Evolutionary conservation across 2,888 invertebrate genomes (phyloP).

Genomic region (Amphipoea lucens): DNA sequence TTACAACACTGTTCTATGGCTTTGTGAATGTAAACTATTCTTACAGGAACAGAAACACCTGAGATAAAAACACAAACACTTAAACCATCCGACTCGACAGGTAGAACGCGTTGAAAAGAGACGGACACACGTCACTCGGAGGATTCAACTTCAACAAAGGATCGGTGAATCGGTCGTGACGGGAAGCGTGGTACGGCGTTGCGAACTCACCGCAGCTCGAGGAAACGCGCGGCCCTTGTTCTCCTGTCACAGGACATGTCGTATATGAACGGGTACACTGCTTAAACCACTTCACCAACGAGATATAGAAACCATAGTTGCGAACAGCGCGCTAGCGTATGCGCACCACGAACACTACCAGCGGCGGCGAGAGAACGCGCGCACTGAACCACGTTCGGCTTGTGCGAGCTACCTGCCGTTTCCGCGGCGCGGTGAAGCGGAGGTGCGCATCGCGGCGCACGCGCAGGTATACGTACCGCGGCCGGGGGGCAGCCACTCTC

Average conservation of each 20-base stretch:
- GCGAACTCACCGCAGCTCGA: conserved; percentile 89
- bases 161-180: conserved; percentile 80
- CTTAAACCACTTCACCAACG: conserved; percentile 86
- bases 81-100: conserved; percentile 77
- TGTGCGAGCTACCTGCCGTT: conserved; percentile 86
- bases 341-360: conserved; percentile 88
- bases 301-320: conserved; percentile 85
- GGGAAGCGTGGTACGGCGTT: conserved; percentile 82
- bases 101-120: conserved; percentile 85
- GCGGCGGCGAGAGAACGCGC: conserved; percentile 89
- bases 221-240: conserved; percentile 88
- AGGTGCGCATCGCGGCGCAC: conserved; percentile 89
- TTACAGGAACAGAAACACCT: conserved; percentile 50
- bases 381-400: conserved; percentile 85
- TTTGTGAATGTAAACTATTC: conserved; percentile 37
- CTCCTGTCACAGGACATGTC: conserved; percentile 90
- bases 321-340: conserved; percentile 82
- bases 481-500: conserved; percentile 74
- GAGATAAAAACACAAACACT: conserved; percentile 75
- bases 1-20: conserved; percentile 39
- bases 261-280: conserved; percentile 82
- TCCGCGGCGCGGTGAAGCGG: conserved; percentile 86
- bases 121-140: conserved; percentile 85
- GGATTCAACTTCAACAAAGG: conserved; percentile 88
- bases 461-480: conserved; percentile 81